Evolutionary conservation across 2,797 vertebrate species (phyloP), one percentile per base, ranked within the genome.

Genomic region (Microcaecilia unicolor): DNA sequence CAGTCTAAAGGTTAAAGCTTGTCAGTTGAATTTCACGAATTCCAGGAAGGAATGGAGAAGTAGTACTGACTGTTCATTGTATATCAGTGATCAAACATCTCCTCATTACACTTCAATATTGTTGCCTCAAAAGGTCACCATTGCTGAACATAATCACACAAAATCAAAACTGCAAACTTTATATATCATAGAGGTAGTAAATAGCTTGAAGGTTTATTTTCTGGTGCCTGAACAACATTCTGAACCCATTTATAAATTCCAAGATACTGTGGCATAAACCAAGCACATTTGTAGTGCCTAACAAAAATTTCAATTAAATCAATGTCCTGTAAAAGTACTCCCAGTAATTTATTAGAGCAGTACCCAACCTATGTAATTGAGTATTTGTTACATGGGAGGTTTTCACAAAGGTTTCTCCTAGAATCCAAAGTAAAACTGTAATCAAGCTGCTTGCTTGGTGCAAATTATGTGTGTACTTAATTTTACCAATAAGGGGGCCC

Each of bases 81-180:
- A 84, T 73, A 86, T 74, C 81, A 41, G 83, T 88, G 87, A 86
- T 92, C 89, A 88, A 89, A 93, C 90, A 92, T 86, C 76, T 91
- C 90, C 93, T 97, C 92, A 94, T 97, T 99, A 97, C 88, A 92
- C 92, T 93, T 92, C 92, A 93, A 88, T 95, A 91, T 89, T 88
- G 87, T 91, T 91, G 90, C 88, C 86, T 93, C 86, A 89, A 97
- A 99, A 99, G 95, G 94, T 99, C 95, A 99, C 86, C 90, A 88
- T 88, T 91, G 86, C 86, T 82, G 88, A 94, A 94, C 88, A 95
- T 95, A 94, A 97, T 94, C 92, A 93, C 90, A 90, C 87, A 92
- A 92, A 97, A 98, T 97, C 92, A 96, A 95, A 97, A 87, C 87
- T 86, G 90, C 92, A 94, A 97, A 98, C 92, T 95, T 95, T 93